Percentiles rank a stretch among this genome's conserved stretches.
phyloP scores from a whole-genome alignment of 2,113 vertebrate genomes.

The Taurulus bubalis region DNA sequence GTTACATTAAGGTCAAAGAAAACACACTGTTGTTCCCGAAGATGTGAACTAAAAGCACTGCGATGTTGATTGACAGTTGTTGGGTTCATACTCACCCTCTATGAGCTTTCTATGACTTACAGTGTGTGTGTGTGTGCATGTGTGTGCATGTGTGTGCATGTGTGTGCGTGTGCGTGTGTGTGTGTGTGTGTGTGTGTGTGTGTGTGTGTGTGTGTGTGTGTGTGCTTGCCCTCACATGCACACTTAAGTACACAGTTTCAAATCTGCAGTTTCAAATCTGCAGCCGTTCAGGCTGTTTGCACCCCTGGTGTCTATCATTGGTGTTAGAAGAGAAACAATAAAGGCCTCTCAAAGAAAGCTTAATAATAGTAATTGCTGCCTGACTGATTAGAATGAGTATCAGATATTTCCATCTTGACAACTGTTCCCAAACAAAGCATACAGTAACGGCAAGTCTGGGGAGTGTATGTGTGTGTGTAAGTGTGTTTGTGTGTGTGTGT shows the following conservation, averaged over 20 bases:
- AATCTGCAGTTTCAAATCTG: constrained; percentile 22
- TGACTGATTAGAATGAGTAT: constrained; percentile 75
- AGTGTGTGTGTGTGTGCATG: neutral
- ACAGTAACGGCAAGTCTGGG: constrained; percentile 31
- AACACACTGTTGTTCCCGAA: constrained; percentile 13
- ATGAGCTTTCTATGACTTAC: constrained; percentile 8
- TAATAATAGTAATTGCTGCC: constrained; percentile 74
- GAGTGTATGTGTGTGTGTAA: constrained; percentile 24
- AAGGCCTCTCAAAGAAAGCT: constrained; percentile 61
- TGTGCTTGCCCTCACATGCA: constrained; percentile 14
- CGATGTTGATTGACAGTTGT: constrained; percentile 34
- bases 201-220: constrained; percentile 15
- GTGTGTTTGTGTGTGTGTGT: constrained; percentile 34
- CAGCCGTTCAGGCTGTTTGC: constrained; percentile 40
- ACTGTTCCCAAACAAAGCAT: constrained; percentile 73
- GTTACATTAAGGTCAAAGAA: neutral
- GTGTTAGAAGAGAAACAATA: constrained; percentile 65
- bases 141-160: too few relatives aligned
- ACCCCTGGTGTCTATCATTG: constrained; percentile 58
- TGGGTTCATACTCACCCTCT: constrained; percentile 31
- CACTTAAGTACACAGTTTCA: constrained; percentile 35
- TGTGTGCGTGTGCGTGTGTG: too few relatives aligned
- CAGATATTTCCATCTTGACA: constrained; percentile 79
- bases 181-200: constrained; percentile 15
- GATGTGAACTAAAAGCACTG: constrained; percentile 5